Evolutionary conservation across 2,113 vertebrate genomes (phyloP).

Genomic region (Gobio gobio): DNA sequence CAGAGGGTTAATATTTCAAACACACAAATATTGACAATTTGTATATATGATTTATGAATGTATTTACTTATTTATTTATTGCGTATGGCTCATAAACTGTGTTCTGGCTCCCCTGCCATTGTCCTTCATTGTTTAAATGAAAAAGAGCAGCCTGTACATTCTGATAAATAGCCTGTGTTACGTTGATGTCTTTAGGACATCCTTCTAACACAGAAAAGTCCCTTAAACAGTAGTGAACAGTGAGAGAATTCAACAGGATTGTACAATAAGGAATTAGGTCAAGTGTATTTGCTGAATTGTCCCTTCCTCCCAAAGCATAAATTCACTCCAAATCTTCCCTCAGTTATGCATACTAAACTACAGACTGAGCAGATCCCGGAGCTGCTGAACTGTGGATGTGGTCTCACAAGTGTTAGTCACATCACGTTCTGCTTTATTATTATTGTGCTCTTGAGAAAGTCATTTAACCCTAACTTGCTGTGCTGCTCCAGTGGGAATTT

Average conservation of each 20-base stretch:
- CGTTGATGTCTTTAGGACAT: not conserved
- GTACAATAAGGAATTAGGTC: slow-evolving; percentile 32
- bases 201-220: not conserved
- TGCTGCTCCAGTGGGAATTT: not conserved
- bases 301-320: slow-evolving; percentile 1
- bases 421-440: slow-evolving; percentile 6
- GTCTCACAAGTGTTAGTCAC: not conserved
- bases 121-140: too few relatives aligned
- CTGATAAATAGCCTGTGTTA: not conserved
- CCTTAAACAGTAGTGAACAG: not conserved
- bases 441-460: not conserved
- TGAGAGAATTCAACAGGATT: not conserved
- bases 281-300: slow-evolving; percentile 14
- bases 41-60: too few relatives aligned
- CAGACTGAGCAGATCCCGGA: slow-evolving; percentile 11
- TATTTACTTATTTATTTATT: too few relatives aligned
- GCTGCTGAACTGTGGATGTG: slow-evolving; percentile 1
- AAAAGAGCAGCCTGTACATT: not conserved
- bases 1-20: too few relatives aligned
- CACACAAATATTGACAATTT: too few relatives aligned
- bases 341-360: slow-evolving; percentile 26
- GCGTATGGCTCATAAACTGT: too few relatives aligned
- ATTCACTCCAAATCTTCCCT: not conserved
- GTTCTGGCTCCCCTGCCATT: too few relatives aligned
- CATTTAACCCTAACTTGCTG: not conserved